Base-by-base conservation (phyloP, 2,797 vertebrate genomes). In the Eremophila alpestris region DNA sequence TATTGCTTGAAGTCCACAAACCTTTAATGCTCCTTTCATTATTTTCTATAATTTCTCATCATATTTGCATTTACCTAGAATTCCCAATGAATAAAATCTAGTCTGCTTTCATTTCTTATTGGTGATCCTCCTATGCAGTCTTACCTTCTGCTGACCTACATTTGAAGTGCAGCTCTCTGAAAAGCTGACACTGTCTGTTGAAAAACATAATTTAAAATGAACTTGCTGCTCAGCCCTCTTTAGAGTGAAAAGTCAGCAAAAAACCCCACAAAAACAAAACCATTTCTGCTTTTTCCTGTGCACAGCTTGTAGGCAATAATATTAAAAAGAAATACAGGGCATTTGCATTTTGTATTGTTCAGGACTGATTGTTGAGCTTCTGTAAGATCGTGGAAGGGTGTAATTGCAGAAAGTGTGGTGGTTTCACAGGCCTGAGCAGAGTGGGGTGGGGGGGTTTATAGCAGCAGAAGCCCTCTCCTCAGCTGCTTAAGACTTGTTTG, bases 111-210 rank as follows among this genome's bases (percentile, higher is more conserved):
- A 62, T 69, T 92, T 77, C 76, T 51, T 59, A 65, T n/a, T 8
- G 16, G 14, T 45, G 58, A 90, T 83, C 65, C 51, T 91, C 69
- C 76, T 71, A 16, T 55, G 51, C 34, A 67, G 52, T 65, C 51
- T 88, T 94, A 77, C 68, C 73, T 95, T 91, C 55, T 65, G 51
- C 22, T 92, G 89, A 90, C 93, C 81, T 93, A 65, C 30, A 74
- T 85, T 89, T 83, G 63, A 79, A 75, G 60, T 75, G 46, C 41
- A 40, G 30, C 20, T 74, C 49, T 77, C 54, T 34, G 69, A 83
- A 90, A 89, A 92, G 52, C 67, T 94, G 65, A 58, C 76, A n/a
- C 27, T 0, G 2, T 63, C 43, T 74, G 23, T 82, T 74, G 65
- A 81, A 88, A 91, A 90, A 9, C 29, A 12, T 46, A 2, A 29